Conservation (phyloP, 30 jellyfish, hydroid and myxozoan genomes). For the Hydra vulgaris region DNA sequence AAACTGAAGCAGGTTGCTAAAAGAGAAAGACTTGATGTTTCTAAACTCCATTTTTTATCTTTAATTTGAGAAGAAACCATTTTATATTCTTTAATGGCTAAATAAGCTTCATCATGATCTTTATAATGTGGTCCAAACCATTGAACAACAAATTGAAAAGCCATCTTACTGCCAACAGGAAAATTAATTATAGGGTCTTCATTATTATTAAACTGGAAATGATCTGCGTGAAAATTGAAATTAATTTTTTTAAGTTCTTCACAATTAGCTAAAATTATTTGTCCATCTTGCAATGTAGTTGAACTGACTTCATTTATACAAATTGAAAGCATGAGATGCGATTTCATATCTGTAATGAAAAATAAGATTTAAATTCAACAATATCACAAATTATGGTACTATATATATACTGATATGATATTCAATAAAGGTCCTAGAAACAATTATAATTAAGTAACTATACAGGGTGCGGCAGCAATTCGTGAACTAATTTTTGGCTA, state of each 20-base stretch:
- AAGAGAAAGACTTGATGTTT: background rate
- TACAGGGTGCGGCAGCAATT: too few relatives aligned
- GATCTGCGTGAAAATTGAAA: constrained; percentile 3
- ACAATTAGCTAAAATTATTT: background rate
- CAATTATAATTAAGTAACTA: too few relatives aligned
- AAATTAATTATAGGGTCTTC: constrained; percentile 4
- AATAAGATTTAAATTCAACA: too few relatives aligned
- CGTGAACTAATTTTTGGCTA: too few relatives aligned
- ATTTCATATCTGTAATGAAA: background rate
- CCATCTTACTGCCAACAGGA: background rate
- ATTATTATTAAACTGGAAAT: background rate
- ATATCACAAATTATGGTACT: too few relatives aligned
- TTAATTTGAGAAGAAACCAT: background rate
- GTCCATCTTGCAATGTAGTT: constrained; percentile 15
- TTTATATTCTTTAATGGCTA: background rate
- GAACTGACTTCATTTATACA: constrained; percentile 12
- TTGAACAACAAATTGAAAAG: constrained; percentile 9
- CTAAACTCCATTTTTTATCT: constrained; percentile 13
- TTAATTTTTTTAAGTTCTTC: constrained; percentile 10
- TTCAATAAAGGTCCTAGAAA: too few relatives aligned
- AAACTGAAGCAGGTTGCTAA: background rate
- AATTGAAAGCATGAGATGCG: constrained; percentile 2
- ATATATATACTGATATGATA: too few relatives aligned
- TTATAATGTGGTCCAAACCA: constrained; percentile 30
- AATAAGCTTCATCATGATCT: background rate